Conservation (phyloP, 2,888 invertebrate genomes). For the Sinhomidia bicolor region DNA sequence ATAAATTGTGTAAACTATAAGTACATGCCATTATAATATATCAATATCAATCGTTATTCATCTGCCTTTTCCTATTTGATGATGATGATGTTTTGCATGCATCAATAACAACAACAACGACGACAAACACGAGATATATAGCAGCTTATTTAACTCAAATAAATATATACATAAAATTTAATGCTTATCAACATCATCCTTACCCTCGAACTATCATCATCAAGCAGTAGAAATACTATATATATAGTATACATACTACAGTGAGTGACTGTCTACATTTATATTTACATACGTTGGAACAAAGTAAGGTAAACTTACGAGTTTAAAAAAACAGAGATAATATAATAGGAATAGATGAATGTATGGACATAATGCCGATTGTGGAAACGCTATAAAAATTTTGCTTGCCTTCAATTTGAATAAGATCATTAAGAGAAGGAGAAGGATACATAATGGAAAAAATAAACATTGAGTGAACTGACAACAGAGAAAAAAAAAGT, state of each 20-base stretch:
- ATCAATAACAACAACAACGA: not conserved
- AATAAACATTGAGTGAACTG: not conserved
- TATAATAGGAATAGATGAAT: not conserved
- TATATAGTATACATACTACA: not conserved
- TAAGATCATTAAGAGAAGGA: conserved; percentile 1
- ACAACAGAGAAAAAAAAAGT: not conserved
- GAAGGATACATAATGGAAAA: not conserved
- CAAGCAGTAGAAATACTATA: not conserved
- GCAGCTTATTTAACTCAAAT: not conserved
- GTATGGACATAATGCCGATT: not conserved
- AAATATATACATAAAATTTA: not conserved
- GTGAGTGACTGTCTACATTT: not conserved
- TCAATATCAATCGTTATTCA: conserved; percentile 8
- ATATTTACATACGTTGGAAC: not conserved
- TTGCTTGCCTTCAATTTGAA: not conserved
- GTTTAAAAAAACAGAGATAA: not conserved
- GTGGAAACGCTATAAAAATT: not conserved
- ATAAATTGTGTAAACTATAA: not conserved
- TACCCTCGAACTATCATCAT: not conserved
- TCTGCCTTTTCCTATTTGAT: not conserved
- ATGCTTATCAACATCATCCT: not conserved
- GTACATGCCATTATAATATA: not conserved
- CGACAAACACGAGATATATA: not conserved
- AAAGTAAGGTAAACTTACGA: not conserved
- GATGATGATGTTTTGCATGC: not conserved